These are phyloP conservation scores for Anabas testudineus DNA, from an alignment of 2,797 vertebrate species.

Conservation along the genomic window DNA sequence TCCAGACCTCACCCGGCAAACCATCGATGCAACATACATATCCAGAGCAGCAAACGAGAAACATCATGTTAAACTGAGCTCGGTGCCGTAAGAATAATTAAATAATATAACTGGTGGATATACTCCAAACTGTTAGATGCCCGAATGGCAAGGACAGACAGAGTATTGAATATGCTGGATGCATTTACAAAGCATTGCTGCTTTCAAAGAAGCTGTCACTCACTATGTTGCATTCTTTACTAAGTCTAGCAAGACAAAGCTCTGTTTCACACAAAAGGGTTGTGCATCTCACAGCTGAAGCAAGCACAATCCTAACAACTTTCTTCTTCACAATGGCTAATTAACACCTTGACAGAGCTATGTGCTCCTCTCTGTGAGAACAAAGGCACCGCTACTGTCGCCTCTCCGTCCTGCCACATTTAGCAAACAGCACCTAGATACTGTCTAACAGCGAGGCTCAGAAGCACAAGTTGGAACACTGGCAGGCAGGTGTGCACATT, in stretches of 20 bases:
- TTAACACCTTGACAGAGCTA: conserved; percentile 70
- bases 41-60: background rate
- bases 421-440: conserved; percentile 58
- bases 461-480: conserved; percentile 62
- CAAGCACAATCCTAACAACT: conserved; percentile 55
- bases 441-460: conserved; percentile 56
- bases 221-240: conserved; percentile 43
- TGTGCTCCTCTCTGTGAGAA: conserved; percentile 54
- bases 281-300: conserved; percentile 53
- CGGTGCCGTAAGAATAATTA: conserved; percentile 24
- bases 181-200: conserved; percentile 24
- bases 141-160: conserved; percentile 26
- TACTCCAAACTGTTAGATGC: conserved; percentile 19
- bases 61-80: background rate
- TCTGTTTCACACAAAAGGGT: conserved; percentile 53
- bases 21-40: background rate
- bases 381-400: conserved; percentile 56
- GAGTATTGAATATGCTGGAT: background rate
- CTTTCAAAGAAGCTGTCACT: conserved; percentile 48
- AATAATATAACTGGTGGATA: conserved; percentile 29
- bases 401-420: conserved; percentile 64
- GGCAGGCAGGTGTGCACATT: conserved; percentile 72
- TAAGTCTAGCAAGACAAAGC: conserved; percentile 48
- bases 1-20: conserved; percentile 1
- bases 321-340: conserved; percentile 66